A percentile compares a stretch with the other conserved stretches of the same genome.
Conservation (phyloP, 2,113 vertebrate genomes). For the Chinchilla lanigera region DNA sequence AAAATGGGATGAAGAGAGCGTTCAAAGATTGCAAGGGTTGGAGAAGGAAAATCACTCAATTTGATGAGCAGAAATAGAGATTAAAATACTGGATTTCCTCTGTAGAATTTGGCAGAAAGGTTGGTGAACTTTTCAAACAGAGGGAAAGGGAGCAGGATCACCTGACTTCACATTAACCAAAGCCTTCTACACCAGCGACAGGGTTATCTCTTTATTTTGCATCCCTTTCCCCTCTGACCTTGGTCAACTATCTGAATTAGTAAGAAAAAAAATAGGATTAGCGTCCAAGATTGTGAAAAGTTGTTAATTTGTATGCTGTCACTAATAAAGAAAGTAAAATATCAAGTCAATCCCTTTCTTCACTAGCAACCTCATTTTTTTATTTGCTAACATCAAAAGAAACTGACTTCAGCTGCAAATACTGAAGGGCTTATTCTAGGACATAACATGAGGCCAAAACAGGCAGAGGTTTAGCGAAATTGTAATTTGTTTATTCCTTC, state of each 20-base stretch:
- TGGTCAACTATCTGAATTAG: not conserved
- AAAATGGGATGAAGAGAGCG: not conserved
- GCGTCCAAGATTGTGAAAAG: not conserved
- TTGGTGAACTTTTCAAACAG: not conserved
- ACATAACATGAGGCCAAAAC: slow-evolving; percentile 27
- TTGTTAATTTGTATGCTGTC: not conserved
- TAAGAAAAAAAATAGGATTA: not conserved
- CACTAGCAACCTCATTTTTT: not conserved
- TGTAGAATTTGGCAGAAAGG: not conserved
- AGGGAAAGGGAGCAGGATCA: not conserved
- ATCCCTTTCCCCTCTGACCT: not conserved
- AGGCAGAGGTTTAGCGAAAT: slow-evolving; percentile 78
- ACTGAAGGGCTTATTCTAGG: slow-evolving; percentile 39
- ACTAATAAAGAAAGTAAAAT: slow-evolving; percentile 29
- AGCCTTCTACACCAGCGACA: not conserved
- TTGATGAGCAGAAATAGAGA: not conserved
- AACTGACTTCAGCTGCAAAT: slow-evolving; percentile 61
- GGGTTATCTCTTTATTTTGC: not conserved
- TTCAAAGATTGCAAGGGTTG: not conserved
- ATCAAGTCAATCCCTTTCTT: slow-evolving; percentile 23
- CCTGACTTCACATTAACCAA: not conserved
- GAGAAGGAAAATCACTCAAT: not conserved
- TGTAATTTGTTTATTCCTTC: slow-evolving; percentile 68
- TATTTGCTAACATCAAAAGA: not conserved
- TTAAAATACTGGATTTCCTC: not conserved